Percentiles rank a stretch among this genome's conserved stretches.
Evolutionary conservation across 2,113 vertebrate genomes (phyloP).

Genomic region (Budorcas taxicolor): DNA sequence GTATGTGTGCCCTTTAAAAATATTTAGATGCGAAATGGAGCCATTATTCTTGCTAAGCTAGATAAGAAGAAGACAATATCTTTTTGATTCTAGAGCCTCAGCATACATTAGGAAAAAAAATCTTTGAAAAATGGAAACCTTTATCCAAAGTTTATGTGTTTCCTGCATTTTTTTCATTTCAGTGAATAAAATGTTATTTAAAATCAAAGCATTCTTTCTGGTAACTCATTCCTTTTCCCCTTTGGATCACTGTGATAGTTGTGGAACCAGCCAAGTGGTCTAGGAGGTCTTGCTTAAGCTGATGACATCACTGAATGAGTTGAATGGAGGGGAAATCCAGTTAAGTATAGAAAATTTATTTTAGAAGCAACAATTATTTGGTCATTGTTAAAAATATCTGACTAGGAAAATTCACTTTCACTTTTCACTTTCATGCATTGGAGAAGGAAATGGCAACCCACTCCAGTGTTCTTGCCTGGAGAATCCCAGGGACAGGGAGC

Average conservation of each 20-base stretch:
- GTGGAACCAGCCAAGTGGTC: neutral
- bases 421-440: too few species aligned
- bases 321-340: neutral
- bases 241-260: neutral
- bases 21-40: neutral
- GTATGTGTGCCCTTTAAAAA: neutral
- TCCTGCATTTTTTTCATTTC: constrained; percentile 12
- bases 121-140: neutral
- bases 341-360: constrained; percentile 17
- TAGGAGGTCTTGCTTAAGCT: neutral
- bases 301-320: neutral
- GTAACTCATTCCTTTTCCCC: neutral
- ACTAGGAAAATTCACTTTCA: neutral
- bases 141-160: neutral
- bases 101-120: neutral
- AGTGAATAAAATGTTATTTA: constrained; percentile 28
- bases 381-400: neutral
- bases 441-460: too few species aligned
- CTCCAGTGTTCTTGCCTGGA: too few species aligned
- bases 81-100: neutral
- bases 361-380: neutral
- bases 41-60: neutral
- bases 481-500: too few species aligned
- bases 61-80: neutral
- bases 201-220: neutral